Evolutionary conservation across 2,888 invertebrate genomes (phyloP), one percentile per base, ranked within the genome.

Genomic region (Stenodera caucasica): DNA sequence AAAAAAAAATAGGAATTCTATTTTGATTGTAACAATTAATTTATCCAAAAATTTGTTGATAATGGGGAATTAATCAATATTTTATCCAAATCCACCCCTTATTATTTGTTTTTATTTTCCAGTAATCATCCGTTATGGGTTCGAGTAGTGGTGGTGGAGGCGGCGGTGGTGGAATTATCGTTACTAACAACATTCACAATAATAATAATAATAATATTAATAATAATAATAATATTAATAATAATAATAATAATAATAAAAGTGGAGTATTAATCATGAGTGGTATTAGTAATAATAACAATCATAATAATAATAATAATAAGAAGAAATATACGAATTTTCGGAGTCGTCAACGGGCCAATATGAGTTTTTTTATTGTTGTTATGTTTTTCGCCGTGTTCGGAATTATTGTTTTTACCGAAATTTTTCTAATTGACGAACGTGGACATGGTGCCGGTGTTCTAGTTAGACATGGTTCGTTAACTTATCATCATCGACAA

Each of bases 381-480:
- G 87, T 94, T 71, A 92, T 93, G 84, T 94, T 95, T 81, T 93
- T 94, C 80, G 91, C 90, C 45, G 90, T 95, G 61, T 94, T 94
- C 78, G 92, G 92, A 51, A 84, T 93, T 72, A 94, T 94, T 75
- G 89, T 94, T 64, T 85, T 94, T 69, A 93, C 94, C 65, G 94
- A 94, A 82, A 89, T 94, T 72, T 86, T 92, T 75, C 82, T 88
- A 70, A 86, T 87, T 67, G 86, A 89, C 77, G 87, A 87, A 68
- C 81, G 84, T 65, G 84, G 85, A 53, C 84, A 84, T 53, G 83
- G 83, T 26, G 82, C 83, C 33, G 82, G 81, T 30, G 82, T 84
- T 63, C 74, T 82, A 14, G 82, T 85, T 50, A 79, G 85, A 57
- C 84, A 84, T 61, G 85, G 84, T 54, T 82, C 83, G 50, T 75